Base-by-base conservation (phyloP, 2,888 invertebrate genomes). In the Acanthosepion pharaonis region DNA sequence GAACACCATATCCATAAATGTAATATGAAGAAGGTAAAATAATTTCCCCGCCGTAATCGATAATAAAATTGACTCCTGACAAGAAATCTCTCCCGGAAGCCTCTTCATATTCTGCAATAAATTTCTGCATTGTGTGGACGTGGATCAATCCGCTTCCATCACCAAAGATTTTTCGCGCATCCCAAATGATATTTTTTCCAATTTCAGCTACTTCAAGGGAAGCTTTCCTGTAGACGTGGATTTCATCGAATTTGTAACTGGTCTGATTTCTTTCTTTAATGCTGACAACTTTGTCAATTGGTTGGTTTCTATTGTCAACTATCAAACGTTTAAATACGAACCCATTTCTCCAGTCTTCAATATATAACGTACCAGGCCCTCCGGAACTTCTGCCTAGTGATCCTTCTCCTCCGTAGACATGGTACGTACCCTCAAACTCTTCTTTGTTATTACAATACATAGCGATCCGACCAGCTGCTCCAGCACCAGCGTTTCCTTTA, bases 331-430 rank as follows among this genome's bases (percentile, higher is more conserved):
- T 95, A 94, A 96, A 96, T 11, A 94, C 64, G 18, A 94, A 95
- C 11, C 95, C 95, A 55, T 95, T 95, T 59, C 96, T 94, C 9
- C 96, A 95, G 48, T 96, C 96, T 59, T 96, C 94, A 42, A 96
- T 94, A 94, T 96, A 96, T 5, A 96, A 96, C 11, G 96, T 96
- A 8, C 96, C 96, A 20, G 96, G 96, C 15, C 96, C 96, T 18
- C 96, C 96, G 91, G 96, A 95, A 93, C 95, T 94, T 25, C 51
- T 94, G 4, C 94, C 94, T 91, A 94, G 94, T 42, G 94, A 64
- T 25, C 95, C 96, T 18, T 94, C 94, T 15, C 96, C 96, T n/a
- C 96, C 96, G 94, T 95, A 95, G 0, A 95, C 96, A 64, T 95
- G 93, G 94, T 95, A 96, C 0, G 94, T 94, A 9, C 96, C 96